Evolutionary conservation across 1,140 invertebrate genomes (phyloP).

Genomic region (Habropoda laboriosa): DNA sequence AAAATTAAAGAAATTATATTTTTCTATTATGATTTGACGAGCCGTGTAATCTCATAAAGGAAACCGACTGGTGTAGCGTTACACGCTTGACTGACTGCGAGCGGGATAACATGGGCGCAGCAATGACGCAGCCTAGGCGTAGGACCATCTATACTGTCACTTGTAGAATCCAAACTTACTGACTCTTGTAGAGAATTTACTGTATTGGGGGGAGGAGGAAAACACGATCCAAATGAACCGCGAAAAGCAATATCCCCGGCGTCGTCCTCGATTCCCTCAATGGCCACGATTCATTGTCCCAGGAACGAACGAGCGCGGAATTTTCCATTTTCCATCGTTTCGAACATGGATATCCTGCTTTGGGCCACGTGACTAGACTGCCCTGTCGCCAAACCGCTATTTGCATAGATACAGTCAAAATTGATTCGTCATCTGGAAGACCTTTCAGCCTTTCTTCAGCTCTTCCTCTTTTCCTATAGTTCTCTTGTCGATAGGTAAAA

Average conservation of each 20-base stretch:
- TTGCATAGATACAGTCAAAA: constrained; percentile 19
- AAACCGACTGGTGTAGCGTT: too few relatives aligned
- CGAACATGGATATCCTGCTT: not conserved
- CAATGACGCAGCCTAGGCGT: too few relatives aligned
- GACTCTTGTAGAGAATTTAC: too few relatives aligned
- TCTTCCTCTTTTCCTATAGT: too few relatives aligned
- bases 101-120: too few relatives aligned
- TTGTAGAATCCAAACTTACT: too few relatives aligned
- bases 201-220: too few relatives aligned
- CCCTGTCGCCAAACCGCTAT: not conserved
- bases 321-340: not conserved
- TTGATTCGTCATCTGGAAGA: constrained; percentile 10
- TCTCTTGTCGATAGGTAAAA: not conserved
- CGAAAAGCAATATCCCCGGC: not conserved
- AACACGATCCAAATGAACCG: not conserved
- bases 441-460: not conserved
- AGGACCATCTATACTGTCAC: too few relatives aligned
- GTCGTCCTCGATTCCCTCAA: not conserved
- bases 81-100: too few relatives aligned
- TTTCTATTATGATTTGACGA: too few relatives aligned
- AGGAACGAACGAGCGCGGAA: not conserved
- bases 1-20: too few relatives aligned
- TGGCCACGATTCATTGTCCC: not conserved
- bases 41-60: too few relatives aligned
- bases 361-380: not conserved